Evolutionary conservation across 2,888 invertebrate species (phyloP).

Genomic region (Lasioglossum figueresi): DNA sequence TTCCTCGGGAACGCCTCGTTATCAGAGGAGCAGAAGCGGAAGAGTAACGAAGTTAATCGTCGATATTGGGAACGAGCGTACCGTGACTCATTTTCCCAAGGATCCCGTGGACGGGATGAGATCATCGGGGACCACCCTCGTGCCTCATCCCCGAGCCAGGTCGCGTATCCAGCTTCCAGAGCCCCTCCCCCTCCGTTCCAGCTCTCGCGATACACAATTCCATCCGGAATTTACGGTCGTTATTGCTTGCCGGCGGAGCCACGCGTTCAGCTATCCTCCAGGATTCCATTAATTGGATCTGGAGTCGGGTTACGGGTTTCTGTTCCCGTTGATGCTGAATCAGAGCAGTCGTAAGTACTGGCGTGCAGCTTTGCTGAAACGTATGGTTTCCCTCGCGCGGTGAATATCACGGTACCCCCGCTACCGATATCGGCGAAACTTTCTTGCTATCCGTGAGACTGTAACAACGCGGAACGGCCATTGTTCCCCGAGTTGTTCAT

Average conservation of each 20-base stretch:
- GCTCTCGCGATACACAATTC: conserved; percentile 42
- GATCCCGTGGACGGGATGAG: conserved; percentile 27
- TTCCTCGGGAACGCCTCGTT: neutral
- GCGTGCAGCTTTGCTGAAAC: conserved; percentile 13
- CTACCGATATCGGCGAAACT: conserved; percentile 28
- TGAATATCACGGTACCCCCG: conserved; percentile 12
- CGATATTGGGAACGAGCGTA: neutral
- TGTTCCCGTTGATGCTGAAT: conserved; percentile 54
- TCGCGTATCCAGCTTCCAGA: neutral
- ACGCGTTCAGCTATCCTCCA: conserved; percentile 57
- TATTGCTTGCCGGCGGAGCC: conserved; percentile 55
- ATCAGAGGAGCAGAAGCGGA: neutral
- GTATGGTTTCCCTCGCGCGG: conserved; percentile 44
- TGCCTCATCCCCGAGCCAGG: neutral
- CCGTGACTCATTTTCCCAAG: conserved; percentile 47
- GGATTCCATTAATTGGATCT: conserved; percentile 70
- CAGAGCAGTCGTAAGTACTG: conserved; percentile 49
- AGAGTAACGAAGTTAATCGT: conserved; percentile 27
- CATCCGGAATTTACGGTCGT: conserved; percentile 56
- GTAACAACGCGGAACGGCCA: neutral
- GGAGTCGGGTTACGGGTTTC: conserved; percentile 66
- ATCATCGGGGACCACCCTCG: conserved; percentile 31
- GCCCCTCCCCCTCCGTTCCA: conserved; percentile 17
- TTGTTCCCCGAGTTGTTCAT: neutral
- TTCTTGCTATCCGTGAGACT: neutral